Evolutionary conservation across 1,140 invertebrate genomes (phyloP), one percentile per base, ranked within the genome.

Genomic region (Phymastichus coffea): DNA sequence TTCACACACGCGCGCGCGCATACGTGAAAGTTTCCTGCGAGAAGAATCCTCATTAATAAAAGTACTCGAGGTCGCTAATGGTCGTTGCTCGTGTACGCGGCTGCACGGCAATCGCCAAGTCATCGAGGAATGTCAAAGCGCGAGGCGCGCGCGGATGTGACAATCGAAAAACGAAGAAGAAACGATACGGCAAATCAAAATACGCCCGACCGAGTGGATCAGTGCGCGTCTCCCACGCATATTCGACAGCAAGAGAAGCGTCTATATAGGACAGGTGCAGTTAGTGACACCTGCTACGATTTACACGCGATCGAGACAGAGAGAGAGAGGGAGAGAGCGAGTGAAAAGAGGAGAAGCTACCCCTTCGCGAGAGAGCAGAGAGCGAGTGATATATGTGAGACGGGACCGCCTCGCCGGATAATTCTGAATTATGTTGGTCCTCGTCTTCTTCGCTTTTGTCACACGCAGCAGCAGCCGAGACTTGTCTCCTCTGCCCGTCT

Each of bases 351-450:
- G 28, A 30, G 28, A 30, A 30, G 12, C 6, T 26, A 3, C 10
- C 22, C 19, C 26, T 49, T 8, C 28, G 28, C 28, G 28, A 12
- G 12, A 12, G 12, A 30, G 12, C 6, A 30, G 28, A 30, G 28
- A 30, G n/a, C n/a, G n/a, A n/a, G n/a, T 77, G 72, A 77, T 73
- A 72, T 74, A 76, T 75, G 70, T 66, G 68, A 67, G 65, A 72
- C 48, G 57, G 66, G 68, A 65, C 65, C 67, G 68, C 69, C 68
- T 72, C 64, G 66, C 65, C 51, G 4, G n/a, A 15, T 77, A 76
- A 77, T 77, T 75, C 74, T 75, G 73, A 77, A 75, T 76, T 75
- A 76, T 77, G 72, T 70, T 68, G 71, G 70, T 70, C 68, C 72
- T 74, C 70, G 63, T 74, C 69, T 62, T 64, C 59, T 51, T 17